Percentiles rank a stretch among this genome's conserved stretches.
Evolutionary conservation across 2,888 invertebrate genomes (phyloP).

Genomic region (Allygus modestus): DNA sequence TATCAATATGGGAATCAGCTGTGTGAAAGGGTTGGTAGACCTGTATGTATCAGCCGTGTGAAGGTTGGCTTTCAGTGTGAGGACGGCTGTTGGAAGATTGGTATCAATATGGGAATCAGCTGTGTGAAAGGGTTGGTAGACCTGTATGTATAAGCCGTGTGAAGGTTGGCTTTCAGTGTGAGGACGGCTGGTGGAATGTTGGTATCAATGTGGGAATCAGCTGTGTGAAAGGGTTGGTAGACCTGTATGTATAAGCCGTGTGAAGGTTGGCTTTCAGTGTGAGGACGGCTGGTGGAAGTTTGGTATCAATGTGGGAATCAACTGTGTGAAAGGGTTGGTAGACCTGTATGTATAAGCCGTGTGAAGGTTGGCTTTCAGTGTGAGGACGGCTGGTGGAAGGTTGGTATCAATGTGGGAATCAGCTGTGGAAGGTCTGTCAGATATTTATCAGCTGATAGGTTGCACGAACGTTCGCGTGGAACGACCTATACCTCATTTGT

Average conservation of each 20-base stretch:
- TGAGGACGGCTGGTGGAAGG: not conserved
- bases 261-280: too few relatives aligned
- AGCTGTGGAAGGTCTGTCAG: slow-evolving; percentile 30
- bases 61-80: slow-evolving; percentile 12
- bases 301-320: too few relatives aligned
- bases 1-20: slow-evolving; percentile 11
- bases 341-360: not conserved
- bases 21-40: too few relatives aligned
- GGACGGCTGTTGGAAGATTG: too few relatives aligned
- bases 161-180: slow-evolving; percentile 21
- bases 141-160: not conserved
- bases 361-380: not conserved
- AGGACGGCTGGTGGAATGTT: not conserved
- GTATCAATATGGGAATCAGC: too few relatives aligned
- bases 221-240: too few relatives aligned
- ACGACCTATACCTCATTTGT: not conserved
- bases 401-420: slow-evolving; percentile 13
- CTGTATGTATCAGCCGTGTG: not conserved
- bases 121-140: too few relatives aligned
- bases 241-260: too few relatives aligned
- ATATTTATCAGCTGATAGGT: slow-evolving; percentile 15
- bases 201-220: slow-evolving; percentile 18
- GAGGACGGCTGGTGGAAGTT: too few relatives aligned
- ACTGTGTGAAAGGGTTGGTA: not conserved
- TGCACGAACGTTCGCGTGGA: slow-evolving; percentile 33